Evolutionary conservation across 92 coral and sea anemone genomes (phyloP), one percentile per base, ranked within the genome.

Genomic region (Umimayanthus chanpuru): DNA sequence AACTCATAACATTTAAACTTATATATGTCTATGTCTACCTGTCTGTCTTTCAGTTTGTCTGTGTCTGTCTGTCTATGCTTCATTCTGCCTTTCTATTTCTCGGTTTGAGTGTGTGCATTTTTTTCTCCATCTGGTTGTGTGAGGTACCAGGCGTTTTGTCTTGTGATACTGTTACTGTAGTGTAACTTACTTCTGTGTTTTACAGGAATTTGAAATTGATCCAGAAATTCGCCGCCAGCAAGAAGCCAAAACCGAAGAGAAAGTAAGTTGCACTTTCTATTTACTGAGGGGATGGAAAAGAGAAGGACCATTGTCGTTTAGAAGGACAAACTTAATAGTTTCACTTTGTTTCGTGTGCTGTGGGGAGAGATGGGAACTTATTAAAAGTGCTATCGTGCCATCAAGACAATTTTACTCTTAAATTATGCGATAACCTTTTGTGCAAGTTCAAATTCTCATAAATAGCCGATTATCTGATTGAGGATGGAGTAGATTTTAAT

Each of bases 141-240:
- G 10, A 44, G 50, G 50, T 44, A 44, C 10, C 10, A 44, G 50
- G 50, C 50, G 50, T 47, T 47, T 11, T 47, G 50, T 47, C 10
- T 47, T 47, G 11, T 11, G 50, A 47, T 47, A 47, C 10, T 47
- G 9, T 47, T 7, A 47, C 50, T 47, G 50, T 47, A 9, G 50
- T 47, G 50, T 6, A 47, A 0, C 50, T 11, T 5, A 47, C 10
- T 47, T 47, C 50, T 47, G 50, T 47, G 50, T 6, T 47, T 47
- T 80, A 12, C 86, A 97, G 99, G 98, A 97, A 73, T 95, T 97
- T 81, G 96, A 92, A 58, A 93, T 97, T 82, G 99, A 95, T 88
- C 99, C 99, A 21, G 93, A 93, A 61, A 91, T 97, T 76, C 91
- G 92, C 73, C 92, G 91, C 79, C 98, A 97, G 81, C 98, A 94